These are phyloP conservation scores for Cassiopea andromeda DNA, from an alignment of 30 jellyfish, hydroid and myxozoan genomes.

Conservation along the genomic window DNA sequence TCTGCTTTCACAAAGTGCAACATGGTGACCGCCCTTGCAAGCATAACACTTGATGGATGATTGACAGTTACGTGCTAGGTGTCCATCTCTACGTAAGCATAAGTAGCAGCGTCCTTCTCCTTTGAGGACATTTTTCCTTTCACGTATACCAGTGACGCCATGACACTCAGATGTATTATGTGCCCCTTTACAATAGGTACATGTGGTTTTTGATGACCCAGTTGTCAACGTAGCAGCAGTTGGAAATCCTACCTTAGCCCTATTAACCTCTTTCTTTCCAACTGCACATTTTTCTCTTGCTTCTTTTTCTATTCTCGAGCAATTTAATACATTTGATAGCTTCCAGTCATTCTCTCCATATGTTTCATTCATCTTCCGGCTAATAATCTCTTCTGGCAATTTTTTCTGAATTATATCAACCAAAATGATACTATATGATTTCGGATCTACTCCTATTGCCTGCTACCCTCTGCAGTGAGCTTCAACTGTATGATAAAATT, in stretches of 20 bases:
- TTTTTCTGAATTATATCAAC: conserved; percentile 29
- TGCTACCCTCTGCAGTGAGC: conserved; percentile 47
- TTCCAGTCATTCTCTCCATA: conserved; percentile 41
- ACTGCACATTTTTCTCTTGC: conserved; percentile 33
- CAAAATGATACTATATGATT: conserved; percentile 27
- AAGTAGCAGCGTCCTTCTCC: conserved; percentile 30
- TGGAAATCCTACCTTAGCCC: conserved; percentile 13
- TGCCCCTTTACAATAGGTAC: conserved; percentile 10
- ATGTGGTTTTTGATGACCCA: conserved; percentile 8
- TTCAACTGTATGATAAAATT: conserved; percentile 23
- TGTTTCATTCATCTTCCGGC: conserved; percentile 17
- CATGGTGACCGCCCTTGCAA: conserved; percentile 55
- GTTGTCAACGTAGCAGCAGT: conserved; percentile 48
- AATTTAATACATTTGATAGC: conserved; percentile 17
- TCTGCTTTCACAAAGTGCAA: conserved; percentile 35
- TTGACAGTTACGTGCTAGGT: conserved; percentile 29
- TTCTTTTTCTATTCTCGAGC: conserved; percentile 27
- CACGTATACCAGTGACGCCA: conserved; percentile 30
- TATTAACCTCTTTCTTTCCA: conserved; percentile 10
- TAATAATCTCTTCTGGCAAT: conserved; percentile 24
- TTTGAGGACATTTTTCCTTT: conserved; percentile 14
- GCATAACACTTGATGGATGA: conserved; percentile 30
- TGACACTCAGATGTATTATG: conserved; percentile 44
- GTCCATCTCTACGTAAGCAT: conserved; percentile 40
- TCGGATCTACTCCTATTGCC: conserved; percentile 32